phyloP scores from a whole-genome alignment of 2,797 vertebrate genomes.

The Eulemur rubriventer region DNA sequence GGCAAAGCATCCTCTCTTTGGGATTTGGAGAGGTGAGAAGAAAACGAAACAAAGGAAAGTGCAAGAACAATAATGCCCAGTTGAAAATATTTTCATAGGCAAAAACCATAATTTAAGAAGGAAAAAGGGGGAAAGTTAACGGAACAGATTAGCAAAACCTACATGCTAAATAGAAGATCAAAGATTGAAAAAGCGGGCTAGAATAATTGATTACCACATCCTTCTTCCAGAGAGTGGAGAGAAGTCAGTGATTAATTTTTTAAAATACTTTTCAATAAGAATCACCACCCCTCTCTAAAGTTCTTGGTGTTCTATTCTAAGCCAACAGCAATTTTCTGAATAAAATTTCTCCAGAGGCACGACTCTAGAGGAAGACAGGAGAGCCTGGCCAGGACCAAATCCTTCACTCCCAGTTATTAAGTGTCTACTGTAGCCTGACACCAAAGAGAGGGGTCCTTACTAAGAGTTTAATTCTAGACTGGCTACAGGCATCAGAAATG shows the following conservation, averaged over 20 bases:
- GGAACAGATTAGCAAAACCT: background rate
- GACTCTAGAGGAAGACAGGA: background rate
- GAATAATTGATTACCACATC: background rate
- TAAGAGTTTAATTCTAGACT: background rate
- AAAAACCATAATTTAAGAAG: background rate
- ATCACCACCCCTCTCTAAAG: background rate
- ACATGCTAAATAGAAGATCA: background rate
- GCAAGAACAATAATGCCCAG: background rate
- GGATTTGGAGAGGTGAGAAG: background rate
- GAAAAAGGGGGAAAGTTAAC: background rate
- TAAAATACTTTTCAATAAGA: conserved; percentile 2
- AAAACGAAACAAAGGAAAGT: background rate
- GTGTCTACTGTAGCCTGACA: background rate
- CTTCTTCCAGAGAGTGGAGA: background rate
- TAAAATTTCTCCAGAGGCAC: background rate
- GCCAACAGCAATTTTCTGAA: conserved; percentile 38
- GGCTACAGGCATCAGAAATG: background rate
- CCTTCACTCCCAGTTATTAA: background rate
- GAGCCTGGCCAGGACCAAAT: background rate
- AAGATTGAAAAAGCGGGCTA: background rate
- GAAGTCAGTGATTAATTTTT: background rate
- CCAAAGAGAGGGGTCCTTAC: background rate
- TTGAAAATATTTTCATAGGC: background rate
- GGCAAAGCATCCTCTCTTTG: background rate
- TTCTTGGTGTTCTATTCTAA: conserved; percentile 39